Evolutionary conservation across 2,888 invertebrate genomes (phyloP), one percentile per base, ranked within the genome.

Genomic region (Eupithecia subumbrata): DNA sequence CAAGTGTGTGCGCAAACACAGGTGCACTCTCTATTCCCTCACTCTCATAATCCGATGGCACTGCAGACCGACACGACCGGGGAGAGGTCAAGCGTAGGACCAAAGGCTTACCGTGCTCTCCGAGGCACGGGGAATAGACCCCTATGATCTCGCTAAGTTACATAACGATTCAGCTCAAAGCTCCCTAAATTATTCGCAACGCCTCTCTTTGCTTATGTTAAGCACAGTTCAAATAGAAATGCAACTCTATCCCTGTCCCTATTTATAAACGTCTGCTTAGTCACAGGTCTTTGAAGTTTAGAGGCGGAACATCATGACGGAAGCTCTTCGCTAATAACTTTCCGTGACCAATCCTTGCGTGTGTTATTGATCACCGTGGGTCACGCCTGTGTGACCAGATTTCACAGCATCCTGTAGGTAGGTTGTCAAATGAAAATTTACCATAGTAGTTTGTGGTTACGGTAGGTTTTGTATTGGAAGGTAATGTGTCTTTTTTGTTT

Each of bases 251-350:
- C 22, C n/a, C 43, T 68, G 43, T 12, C 43, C 12, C 60, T 72
- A 69, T 64, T 64, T 70, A 66, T n/a, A 67, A 14, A 22, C 66
- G 66, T 67, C 66, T 70, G 66, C 66, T 78, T 72, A 69, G 75
- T 75, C 73, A 73, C 71, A 71, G 71, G 37, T 69, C 87, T 88
- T 86, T 87, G 86, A 88, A 84, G 86, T 87, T 69, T 72, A 79
- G 78, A 72, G 74, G 77, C 83, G 81, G 78, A 79, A 81, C 81
- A 45, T 37, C 69, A 71, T 45, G 43, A 68, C 68, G 68, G 68
- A 72, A 69, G 34, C 60, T 40, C 43, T 37, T 45, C 69, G 78
- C 79, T 86, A 87, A 88, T 84, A 78, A 83, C 80, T 64, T 64
- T 81, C 81, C 76, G 84, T 84, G 80, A 80, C 84, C 78, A 85